A percentile compares a stretch with the other conserved stretches of the same genome.
These are phyloP conservation scores for Capricornis sumatraensis DNA, from an alignment of 2,113 vertebrate species.

Conservation along the genomic window DNA sequence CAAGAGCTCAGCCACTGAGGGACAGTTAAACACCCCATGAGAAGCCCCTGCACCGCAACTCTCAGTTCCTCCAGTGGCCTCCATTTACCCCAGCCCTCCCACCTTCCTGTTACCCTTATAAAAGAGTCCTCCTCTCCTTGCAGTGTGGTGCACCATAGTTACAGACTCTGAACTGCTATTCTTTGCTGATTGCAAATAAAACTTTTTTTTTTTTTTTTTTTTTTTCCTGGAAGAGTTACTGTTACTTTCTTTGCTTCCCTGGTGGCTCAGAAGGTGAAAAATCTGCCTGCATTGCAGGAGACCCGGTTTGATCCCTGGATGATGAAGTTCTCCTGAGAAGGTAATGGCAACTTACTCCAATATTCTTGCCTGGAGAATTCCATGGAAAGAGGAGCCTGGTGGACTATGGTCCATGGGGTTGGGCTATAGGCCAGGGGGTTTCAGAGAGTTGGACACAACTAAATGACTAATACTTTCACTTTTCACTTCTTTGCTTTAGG, in stretches of 20 bases:
- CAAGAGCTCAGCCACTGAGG: not conserved
- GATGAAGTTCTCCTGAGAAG: not conserved
- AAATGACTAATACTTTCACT: not conserved
- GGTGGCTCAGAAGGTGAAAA: not conserved
- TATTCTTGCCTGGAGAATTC: not conserved
- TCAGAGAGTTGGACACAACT: not conserved
- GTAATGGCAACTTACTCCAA: not conserved
- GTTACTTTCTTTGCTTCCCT: not conserved
- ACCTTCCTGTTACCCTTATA: fast-evolving
- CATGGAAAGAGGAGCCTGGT: not conserved
- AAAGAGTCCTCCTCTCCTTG: not conserved
- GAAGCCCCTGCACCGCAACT: fast-evolving
- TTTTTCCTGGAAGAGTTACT: not conserved
- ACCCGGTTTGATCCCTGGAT: fast-evolving
- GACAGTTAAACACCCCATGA: not conserved
- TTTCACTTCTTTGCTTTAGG: not conserved
- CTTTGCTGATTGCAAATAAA: not conserved
- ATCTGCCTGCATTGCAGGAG: not conserved
- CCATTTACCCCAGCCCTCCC: too few relatives aligned
- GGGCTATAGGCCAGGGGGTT: not conserved
- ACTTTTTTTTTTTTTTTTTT: not conserved
- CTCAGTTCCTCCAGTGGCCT: not conserved
- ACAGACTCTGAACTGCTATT: not conserved
- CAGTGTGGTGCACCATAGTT: not conserved
- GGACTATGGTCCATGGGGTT: fast-evolving